Base-by-base conservation (phyloP, 1,140 invertebrate species). In the Drosophila trapezifrons region DNA sequence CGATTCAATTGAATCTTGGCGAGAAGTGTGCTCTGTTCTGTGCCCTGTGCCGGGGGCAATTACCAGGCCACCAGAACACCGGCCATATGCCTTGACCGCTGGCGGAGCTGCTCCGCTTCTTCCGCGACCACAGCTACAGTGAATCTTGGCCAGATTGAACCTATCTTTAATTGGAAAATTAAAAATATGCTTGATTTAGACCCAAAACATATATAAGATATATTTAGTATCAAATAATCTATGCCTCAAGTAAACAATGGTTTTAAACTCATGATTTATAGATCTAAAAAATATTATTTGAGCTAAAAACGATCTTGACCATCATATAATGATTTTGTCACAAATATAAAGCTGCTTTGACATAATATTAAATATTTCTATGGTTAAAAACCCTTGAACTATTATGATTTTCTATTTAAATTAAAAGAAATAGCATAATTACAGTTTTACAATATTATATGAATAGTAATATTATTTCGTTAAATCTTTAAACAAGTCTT, bases 1-100 rank as follows among this genome's bases (percentile, higher is more conserved):
- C 84, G 85, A 89, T 89, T 89, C 84, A 89, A 89, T 89, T 81
- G 83, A 80, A 69, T 78, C 72, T 70, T 76, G 71, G 51, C 71
- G 84, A 70, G 72, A 83, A 86, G 83, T 87, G 83, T 86, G 84
- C 81, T 66, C 27, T 46, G 43, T n/a, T 47, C 43, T 47, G 55
- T 57, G 69, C 35, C 52, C 66, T 58, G 67, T 49, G 66, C 66
- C 43, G 66, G 43, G 46, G 57, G 64, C 67, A 87, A 87, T 75
- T 86, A 69, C 66, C 77, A 42, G 60, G 8, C 18, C 60, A 64
- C 20, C 42, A 22, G 25, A 17, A 20, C 55, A 22, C 56, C 46
- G 46, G 35, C 42, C 49, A 37, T 32, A 63, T 73, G 54, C 66
- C 60, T 63, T 81, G 79, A 74, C 80, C 70, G 75, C 51, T 42